Evolutionary conservation across 2,113 vertebrate species (phyloP).

Genomic region (Phainopepla nitens): DNA sequence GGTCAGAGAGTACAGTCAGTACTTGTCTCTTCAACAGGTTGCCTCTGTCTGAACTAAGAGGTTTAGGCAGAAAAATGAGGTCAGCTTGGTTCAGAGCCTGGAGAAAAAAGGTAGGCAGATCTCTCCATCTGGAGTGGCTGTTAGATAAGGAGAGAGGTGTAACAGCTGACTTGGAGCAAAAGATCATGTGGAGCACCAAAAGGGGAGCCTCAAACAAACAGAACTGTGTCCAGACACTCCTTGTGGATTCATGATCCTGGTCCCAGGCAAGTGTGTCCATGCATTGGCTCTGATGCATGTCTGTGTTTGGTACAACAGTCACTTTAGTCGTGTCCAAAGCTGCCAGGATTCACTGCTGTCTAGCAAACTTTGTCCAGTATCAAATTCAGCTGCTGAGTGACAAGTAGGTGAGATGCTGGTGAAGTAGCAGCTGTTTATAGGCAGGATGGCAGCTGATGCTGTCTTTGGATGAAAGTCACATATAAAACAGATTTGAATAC

Average conservation of each 20-base stretch:
- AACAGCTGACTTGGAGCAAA: background rate
- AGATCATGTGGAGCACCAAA: background rate
- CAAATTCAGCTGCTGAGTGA: background rate
- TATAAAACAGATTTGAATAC: background rate
- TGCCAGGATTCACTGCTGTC: background rate
- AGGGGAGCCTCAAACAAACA: background rate
- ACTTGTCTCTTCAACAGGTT: background rate
- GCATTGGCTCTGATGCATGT: background rate
- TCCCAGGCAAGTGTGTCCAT: background rate
- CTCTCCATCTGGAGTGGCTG: background rate
- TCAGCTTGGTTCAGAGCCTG: background rate
- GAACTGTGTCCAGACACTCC: background rate
- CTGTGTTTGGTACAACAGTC: background rate
- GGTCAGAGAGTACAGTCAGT: background rate
- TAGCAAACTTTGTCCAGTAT: background rate
- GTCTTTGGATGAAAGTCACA: background rate
- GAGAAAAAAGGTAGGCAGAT: background rate
- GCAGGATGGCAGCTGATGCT: background rate
- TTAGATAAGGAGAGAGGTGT: background rate
- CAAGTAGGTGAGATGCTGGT: background rate
- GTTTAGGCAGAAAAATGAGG: background rate
- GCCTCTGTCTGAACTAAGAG: background rate
- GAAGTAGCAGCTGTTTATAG: background rate
- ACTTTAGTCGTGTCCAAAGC: background rate
- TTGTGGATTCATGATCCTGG: background rate